Conservation (phyloP, 1,140 invertebrate species). For the Orussus abietinus region DNA sequence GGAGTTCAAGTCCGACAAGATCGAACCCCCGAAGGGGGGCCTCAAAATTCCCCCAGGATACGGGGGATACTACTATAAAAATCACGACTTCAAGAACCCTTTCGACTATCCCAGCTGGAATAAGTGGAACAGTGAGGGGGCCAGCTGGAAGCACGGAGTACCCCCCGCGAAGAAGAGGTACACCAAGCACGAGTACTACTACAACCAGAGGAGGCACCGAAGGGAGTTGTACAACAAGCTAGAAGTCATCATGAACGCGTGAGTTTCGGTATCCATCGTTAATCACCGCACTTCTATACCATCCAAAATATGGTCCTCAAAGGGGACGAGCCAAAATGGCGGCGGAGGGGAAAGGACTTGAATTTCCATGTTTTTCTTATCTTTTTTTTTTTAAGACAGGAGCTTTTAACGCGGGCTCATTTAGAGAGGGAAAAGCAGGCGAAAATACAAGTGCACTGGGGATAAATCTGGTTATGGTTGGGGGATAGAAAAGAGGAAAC, state of each 20-base stretch:
- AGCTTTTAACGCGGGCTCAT: too few relatives aligned
- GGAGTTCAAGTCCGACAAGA: constrained; percentile 34
- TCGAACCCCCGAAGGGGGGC: constrained; percentile 20
- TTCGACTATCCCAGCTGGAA: constrained; percentile 24
- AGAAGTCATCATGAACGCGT: constrained; percentile 68
- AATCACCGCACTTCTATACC: too few relatives aligned
- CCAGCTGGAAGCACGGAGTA: constrained; percentile 14
- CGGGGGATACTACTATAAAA: too few relatives aligned
- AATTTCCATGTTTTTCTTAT: too few relatives aligned
- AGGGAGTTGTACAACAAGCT: constrained; percentile 63
- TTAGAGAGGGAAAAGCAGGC: too few relatives aligned
- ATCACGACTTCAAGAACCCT: constrained; percentile 9
- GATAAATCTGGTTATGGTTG: constrained; percentile 28
- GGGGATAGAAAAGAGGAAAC: constrained; percentile 8
- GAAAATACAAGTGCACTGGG: too few relatives aligned
- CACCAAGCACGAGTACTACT: constrained; percentile 39
- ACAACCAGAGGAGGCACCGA: constrained; percentile 54
- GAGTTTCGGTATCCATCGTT: too few relatives aligned
- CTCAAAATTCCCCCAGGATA: too few relatives aligned
- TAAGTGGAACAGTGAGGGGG: constrained; percentile 13
- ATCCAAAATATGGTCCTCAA: too few relatives aligned
- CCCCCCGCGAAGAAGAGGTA: constrained; percentile 27
- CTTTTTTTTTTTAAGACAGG: too few relatives aligned
- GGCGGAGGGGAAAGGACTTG: too few relatives aligned
- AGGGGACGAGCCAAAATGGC: too few relatives aligned